These are phyloP conservation scores for Nesogale talazaci DNA, from an alignment of 2,113 vertebrate species.

Conservation along the genomic window DNA sequence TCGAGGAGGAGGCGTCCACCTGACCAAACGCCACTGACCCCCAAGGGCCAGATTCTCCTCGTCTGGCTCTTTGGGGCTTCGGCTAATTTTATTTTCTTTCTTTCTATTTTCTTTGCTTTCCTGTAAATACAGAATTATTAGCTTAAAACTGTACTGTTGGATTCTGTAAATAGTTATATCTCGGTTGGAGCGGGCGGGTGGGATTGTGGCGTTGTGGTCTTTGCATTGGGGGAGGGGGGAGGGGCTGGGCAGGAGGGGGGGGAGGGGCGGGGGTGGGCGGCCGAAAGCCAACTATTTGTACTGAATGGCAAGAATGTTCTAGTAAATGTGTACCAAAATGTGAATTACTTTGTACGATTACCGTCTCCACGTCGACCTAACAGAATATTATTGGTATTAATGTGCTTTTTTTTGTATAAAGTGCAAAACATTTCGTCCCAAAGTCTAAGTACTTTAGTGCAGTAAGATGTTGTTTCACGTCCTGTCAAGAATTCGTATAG, in stretches of 20 bases:
- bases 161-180: conserved; percentile 99
- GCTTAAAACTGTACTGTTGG: conserved; percentile 96
- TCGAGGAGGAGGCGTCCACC: conserved; percentile 86
- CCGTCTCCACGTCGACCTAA: conserved; percentile 99
- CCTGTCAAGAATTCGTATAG: conserved; percentile 99
- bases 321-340: conserved; percentile 99
- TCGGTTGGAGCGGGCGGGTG: conserved; percentile 91
- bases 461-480: conserved; percentile 99
- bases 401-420: conserved; percentile 99
- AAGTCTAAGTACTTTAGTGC: conserved; percentile 99
- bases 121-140: conserved; percentile 98
- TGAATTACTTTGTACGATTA: conserved; percentile 99
- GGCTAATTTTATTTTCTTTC: conserved; percentile 36
- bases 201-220: conserved; percentile 96
- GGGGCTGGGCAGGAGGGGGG: conserved; percentile 85
- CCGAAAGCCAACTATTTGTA: conserved; percentile 97
- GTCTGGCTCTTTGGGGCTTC: conserved; percentile 88
- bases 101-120: conserved; percentile 69
- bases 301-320: conserved; percentile 99
- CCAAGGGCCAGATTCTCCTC: conserved; percentile 55
- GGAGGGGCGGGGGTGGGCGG: conserved; percentile 88
- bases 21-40: conserved; percentile 86
- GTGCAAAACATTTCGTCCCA: conserved; percentile 99
- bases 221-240: conserved; percentile 94
- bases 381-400: conserved; percentile 99